A percentile compares a stretch with the other conserved stretches of the same genome.
These are phyloP conservation scores for Diloba caeruleocephala DNA, from an alignment of 2,888 invertebrate genomes.

Conservation along the genomic window DNA sequence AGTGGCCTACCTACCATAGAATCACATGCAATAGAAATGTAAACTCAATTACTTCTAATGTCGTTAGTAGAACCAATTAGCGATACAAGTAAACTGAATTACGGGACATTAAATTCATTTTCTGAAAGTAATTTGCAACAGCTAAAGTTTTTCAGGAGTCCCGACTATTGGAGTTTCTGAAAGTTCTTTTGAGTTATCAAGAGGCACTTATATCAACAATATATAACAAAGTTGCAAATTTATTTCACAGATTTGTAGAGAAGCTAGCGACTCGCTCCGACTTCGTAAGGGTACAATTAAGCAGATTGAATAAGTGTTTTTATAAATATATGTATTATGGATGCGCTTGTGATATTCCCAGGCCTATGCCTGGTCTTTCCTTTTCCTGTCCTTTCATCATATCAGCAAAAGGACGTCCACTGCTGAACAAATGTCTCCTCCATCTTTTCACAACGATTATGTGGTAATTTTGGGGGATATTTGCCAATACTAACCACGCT, in stretches of 20 bases:
- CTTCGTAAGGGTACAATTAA: background rate
- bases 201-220: constrained; percentile 32
- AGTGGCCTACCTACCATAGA: no score
- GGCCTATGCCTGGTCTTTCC: no score
- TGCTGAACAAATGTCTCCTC: no score
- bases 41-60: background rate
- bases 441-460: no score
- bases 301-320: no score
- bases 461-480: no score
- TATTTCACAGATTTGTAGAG: constrained; percentile 23
- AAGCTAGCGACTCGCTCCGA: background rate
- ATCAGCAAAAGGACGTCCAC: no score
- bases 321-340: no score
- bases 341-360: no score
- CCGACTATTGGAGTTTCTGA: constrained; percentile 38
- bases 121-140: constrained; percentile 37
- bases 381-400: no score
- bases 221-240: constrained; percentile 44
- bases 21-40: no score
- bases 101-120: constrained; percentile 31
- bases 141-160: constrained; percentile 33
- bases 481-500: no score
- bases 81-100: constrained; percentile 15
- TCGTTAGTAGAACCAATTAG: constrained; percentile 26
- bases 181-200: constrained; percentile 35